phyloP scores from a whole-genome alignment of 2,113 vertebrate genomes.

The Prietella phreatophila region DNA sequence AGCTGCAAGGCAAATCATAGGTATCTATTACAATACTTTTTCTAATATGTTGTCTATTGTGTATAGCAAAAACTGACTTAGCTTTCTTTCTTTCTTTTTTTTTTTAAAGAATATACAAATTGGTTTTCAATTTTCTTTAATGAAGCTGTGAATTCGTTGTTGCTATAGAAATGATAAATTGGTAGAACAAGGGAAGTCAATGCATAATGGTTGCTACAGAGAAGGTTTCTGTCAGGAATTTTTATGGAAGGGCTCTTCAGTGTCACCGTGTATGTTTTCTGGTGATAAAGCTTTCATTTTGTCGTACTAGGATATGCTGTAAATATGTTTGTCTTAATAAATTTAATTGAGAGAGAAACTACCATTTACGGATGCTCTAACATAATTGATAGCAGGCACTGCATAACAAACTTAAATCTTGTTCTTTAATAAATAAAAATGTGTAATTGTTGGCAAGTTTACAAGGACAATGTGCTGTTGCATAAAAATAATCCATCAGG shows the following conservation, averaged over 20 bases:
- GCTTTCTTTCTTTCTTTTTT: no score
- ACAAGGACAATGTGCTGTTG: neutral
- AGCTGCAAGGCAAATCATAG: neutral
- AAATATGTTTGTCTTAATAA: neutral
- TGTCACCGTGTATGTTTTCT: neutral
- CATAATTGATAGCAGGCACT: neutral
- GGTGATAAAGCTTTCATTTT: neutral
- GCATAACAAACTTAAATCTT: no score
- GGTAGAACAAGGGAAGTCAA: no score
- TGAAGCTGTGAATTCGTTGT: no score
- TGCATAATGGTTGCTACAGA: neutral
- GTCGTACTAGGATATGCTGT: neutral
- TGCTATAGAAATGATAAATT: no score
- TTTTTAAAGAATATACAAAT: no score
- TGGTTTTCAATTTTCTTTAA: no score
- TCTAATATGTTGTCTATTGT: neutral
- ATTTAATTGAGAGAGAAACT: neutral
- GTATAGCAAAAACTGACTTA: neutral
- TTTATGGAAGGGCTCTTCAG: neutral
- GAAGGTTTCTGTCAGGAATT: neutral
- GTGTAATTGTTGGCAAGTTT: neutral
- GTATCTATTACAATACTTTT: neutral
- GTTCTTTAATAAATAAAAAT: neutral
- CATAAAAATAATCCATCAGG: neutral
- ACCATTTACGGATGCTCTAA: neutral